Evolutionary conservation across 2,888 invertebrate genomes (phyloP), one percentile per base, ranked within the genome.

Genomic region (Bellardia pandia): DNA sequence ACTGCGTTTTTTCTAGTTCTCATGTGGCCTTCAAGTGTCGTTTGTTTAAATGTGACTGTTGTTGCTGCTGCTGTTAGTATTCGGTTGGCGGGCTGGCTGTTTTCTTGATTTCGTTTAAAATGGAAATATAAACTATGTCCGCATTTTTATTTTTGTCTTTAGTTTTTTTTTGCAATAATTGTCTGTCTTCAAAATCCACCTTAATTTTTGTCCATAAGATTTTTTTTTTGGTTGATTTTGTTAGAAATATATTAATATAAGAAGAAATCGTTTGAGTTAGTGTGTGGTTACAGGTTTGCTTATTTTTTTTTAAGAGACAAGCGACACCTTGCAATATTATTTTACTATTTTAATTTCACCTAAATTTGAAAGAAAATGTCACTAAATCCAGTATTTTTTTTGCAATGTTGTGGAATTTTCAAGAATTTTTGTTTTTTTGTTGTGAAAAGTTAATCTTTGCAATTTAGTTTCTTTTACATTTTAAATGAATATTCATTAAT

Each of bases 1-100:
- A 80, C 86, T 84, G 76, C 81, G 68, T 74, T 87, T 84, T 68
- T 84, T 62, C 16, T 45, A 78, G 87, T 87, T 85, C 87, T 87
- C 85, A 85, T 82, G 87, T 85, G 87, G 87, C 87, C 87, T 87
- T 87, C 87, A 87, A 87, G 85, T 87, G 87, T 87, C 87, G 85
- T 81, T 74, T 53, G 80, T 56, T 60, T 80, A 40, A 74, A 60
- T 81, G 33, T 66, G 72, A 42, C 62, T 60, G 71, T 68, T 37
- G 69, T n/a, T 58, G 53, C 45, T 56, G 33, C n/a, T 76, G 53
- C 30, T 60, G 68, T 53, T 51, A 3, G 51, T 48, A 13, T 13
- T 66, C 33, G 74, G 30, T 30, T 60, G 45, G 42, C 37, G 37
- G 71, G 40, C 42, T 72, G 72, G 71, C 51, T 62, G 53, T 16